Evolutionary conservation across 2,113 vertebrate genomes (phyloP).

Genomic region (Salvelinus sp.): DNA sequence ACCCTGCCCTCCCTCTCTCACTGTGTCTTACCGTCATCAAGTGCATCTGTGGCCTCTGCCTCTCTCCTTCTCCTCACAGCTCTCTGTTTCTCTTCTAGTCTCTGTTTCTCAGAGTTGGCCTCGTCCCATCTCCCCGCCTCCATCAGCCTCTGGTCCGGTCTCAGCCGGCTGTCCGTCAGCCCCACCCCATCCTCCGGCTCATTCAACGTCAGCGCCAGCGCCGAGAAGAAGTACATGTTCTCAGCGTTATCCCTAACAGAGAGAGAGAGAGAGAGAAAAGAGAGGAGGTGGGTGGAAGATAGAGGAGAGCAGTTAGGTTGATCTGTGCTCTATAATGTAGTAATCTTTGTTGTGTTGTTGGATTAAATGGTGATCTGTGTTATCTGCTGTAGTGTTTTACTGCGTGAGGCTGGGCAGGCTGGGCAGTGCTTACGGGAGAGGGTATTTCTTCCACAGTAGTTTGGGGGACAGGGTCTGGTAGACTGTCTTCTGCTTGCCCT

Average conservation of each 20-base stretch:
- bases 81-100: slow-evolving; percentile 94
- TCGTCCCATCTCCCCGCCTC: slow-evolving; percentile 95
- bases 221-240: slow-evolving; percentile 97
- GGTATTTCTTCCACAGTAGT: slow-evolving; percentile 94
- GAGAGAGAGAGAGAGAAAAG: background rate
- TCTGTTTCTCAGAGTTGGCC: slow-evolving; percentile 92
- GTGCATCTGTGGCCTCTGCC: slow-evolving; percentile 76
- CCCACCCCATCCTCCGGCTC: slow-evolving; percentile 84
- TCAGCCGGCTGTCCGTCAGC: slow-evolving; percentile 87
- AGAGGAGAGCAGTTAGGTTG: background rate
- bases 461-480: slow-evolving; percentile 93
- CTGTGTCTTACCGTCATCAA: slow-evolving; percentile 81
- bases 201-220: slow-evolving; percentile 91
- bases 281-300: background rate
- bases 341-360: background rate
- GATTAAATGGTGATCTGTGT: background rate
- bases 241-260: slow-evolving; percentile 86
- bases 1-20: background rate
- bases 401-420: background rate
- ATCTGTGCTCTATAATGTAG: background rate
- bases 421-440: slow-evolving; percentile 84
- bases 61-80: slow-evolving; percentile 82
- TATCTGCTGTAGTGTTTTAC: background rate
- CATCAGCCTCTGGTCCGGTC: slow-evolving; percentile 95
- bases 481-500: slow-evolving; percentile 94